Base-by-base conservation (phyloP, 2,888 invertebrate species). In the Pollenia angustigena region DNA sequence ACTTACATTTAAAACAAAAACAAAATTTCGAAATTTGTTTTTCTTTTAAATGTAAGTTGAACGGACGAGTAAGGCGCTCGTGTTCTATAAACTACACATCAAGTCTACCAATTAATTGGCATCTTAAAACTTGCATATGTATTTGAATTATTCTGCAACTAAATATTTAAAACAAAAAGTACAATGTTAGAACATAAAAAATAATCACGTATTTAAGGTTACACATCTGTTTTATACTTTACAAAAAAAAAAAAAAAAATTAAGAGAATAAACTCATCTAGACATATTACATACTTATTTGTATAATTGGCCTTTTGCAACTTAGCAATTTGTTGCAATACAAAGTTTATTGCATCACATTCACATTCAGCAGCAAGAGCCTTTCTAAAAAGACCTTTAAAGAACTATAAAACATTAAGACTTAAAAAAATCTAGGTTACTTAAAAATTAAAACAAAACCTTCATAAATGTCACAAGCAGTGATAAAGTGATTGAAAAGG, bases 371-470 rank as follows among this genome's bases (percentile, higher is more conserved):
- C 68, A 56, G 52, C 71, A 78, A 79, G 72, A 71, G 79, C 74
- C 74, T 84, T 84, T 84, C 84, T 85, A 80, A 32, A 32, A 85
- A 85, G 68, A 80, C 74, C 79, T 85, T 75, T 80, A 11, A 46
- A 76, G 32, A 71, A 71, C 46, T 12, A 56, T 16, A 44, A n/a
- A 44, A 50, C 16, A 18, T 32, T 60, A 54, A 50, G 23, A 62
- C 44, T 50, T 18, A 54, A 42, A 2, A 40, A 68, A 74, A 80
- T 74, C 74, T 85, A 42, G 68, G 68, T 85, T 85, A 80, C 0
- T 40, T 58, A 8, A 14, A 18, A 12, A 23, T 9, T 60, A 12
- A 46, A n/a, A 62, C 18, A 44, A 58, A 74, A 68, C 44, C 72
- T 79, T 84, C 74, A 48, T 69, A 68, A 84, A 84, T 83, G 78